Evolutionary conservation across 2,888 invertebrate species (phyloP), one percentile per base, ranked within the genome.

Genomic region (Phyllotreta cruciferae): DNA sequence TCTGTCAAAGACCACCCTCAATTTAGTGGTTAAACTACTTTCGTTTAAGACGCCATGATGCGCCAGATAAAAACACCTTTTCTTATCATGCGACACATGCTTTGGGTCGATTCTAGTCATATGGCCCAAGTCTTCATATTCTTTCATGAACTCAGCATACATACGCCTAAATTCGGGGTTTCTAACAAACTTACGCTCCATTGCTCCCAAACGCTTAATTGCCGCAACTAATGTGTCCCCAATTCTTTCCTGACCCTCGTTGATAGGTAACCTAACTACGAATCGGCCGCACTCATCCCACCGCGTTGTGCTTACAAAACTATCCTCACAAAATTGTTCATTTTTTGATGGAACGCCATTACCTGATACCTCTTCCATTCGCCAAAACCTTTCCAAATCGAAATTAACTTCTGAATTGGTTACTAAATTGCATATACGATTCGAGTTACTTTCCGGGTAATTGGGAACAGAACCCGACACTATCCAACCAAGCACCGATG

Each of bases 381-480:
- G 54, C 58, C 65, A 62, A 44, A 66, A 60, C 10, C 42, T 49
- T 60, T 35, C 55, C 34, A 66, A 36, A 1, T 66, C 56, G 24
- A 64, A 7, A 49, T 66, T n/a, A n/a, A n/a, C 63, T 55, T 63
- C 60, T n/a, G 66, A 60, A 37, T 56, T 36, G 24, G 35, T 44
- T 38, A 41, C 41, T 11, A 66, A 63, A 55, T 60, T 56, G 53
- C 56, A 63, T 7, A 38, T 9, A 38, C 9, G 38, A 13, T 14
- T 54, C 8, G 8, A 11, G 3, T n/a, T n/a, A n/a, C n/a, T n/a
- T n/a, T n/a, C n/a, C n/a, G 35, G 6, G 8, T n/a, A 6, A 41
- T 38, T 34, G 42, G 52, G 34, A 34, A 37, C 37, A 50, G 39
- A 34, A 6, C 62, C 66, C 3, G 62, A 11, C 1, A 66, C 50